Evolutionary conservation across 2,888 invertebrate genomes (phyloP).

Genomic region (Epinotia brunnichana): DNA sequence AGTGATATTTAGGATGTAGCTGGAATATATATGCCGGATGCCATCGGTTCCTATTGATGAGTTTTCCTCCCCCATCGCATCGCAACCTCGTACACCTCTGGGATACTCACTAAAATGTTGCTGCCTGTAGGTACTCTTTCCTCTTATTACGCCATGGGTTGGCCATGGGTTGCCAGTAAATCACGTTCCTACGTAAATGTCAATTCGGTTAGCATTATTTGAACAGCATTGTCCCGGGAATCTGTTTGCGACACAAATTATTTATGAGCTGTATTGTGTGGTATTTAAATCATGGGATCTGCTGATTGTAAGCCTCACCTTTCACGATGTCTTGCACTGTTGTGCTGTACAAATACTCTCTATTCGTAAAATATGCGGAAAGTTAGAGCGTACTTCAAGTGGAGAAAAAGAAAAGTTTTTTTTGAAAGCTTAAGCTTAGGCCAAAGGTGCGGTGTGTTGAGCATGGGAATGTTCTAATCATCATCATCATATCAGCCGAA

Average conservation of each 20-base stretch:
- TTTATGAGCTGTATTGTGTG: constrained; percentile 69
- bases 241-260: constrained; percentile 57
- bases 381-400: not conserved
- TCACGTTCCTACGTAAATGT: constrained; percentile 63
- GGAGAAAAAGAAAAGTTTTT: no score
- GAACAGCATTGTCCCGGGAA: constrained; percentile 50
- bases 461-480: no score
- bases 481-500: no score
- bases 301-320: constrained; percentile 77
- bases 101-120: no score
- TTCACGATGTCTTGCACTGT: constrained; percentile 70
- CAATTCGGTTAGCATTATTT: constrained; percentile 66
- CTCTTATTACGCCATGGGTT: constrained; percentile 12
- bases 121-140: constrained; percentile 7
- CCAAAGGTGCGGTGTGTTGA: no score
- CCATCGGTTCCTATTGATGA: no score
- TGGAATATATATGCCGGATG: no score
- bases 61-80: no score
- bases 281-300: constrained; percentile 78
- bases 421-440: no score
- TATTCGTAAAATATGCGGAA: not conserved
- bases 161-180: constrained; percentile 46
- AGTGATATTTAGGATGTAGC: no score
- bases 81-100: no score
- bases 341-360: constrained; percentile 15